phyloP scores from a whole-genome alignment of 2,113 vertebrate genomes.

The Passerina amoena region DNA sequence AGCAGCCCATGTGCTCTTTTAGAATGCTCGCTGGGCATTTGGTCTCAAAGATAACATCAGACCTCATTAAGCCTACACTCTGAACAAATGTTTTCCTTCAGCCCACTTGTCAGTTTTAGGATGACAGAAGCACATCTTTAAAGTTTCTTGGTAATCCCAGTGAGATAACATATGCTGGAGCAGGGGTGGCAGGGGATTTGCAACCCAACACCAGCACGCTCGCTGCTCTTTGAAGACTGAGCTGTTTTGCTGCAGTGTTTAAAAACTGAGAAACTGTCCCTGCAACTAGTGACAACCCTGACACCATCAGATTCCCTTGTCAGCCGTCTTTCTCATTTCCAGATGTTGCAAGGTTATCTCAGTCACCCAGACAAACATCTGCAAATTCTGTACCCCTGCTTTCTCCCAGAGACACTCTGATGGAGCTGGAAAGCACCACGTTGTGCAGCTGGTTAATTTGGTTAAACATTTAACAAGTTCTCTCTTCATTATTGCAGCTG shows the following conservation, averaged over 20 bases:
- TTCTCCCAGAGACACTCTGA: not conserved
- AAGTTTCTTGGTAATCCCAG: slow-evolving; percentile 13
- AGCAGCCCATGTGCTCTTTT: not conserved
- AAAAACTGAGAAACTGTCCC: not conserved
- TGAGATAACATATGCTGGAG: slow-evolving; percentile 18
- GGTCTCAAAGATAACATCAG: slow-evolving; percentile 53
- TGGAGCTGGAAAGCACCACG: not conserved
- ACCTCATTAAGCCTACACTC: slow-evolving; percentile 37
- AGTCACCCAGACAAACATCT: not conserved
- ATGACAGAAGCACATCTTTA: slow-evolving; percentile 40
- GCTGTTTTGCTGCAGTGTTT: not conserved
- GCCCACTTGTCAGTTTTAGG: slow-evolving; percentile 31
- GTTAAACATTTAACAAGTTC: not conserved
- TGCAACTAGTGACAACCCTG: not conserved
- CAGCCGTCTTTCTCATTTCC: not conserved
- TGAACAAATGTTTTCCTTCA: slow-evolving; percentile 22
- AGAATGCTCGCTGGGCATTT: not conserved
- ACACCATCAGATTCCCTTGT: not conserved
- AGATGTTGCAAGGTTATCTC: not conserved
- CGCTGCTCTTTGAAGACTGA: not conserved
- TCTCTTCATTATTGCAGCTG: not conserved
- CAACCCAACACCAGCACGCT: not conserved
- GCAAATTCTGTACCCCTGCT: not conserved
- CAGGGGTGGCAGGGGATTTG: slow-evolving; percentile 38
- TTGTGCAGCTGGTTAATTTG: not conserved